These are phyloP conservation scores for Helarctos malayanus DNA, from an alignment of 2,797 vertebrate genomes.

Conservation along the genomic window DNA sequence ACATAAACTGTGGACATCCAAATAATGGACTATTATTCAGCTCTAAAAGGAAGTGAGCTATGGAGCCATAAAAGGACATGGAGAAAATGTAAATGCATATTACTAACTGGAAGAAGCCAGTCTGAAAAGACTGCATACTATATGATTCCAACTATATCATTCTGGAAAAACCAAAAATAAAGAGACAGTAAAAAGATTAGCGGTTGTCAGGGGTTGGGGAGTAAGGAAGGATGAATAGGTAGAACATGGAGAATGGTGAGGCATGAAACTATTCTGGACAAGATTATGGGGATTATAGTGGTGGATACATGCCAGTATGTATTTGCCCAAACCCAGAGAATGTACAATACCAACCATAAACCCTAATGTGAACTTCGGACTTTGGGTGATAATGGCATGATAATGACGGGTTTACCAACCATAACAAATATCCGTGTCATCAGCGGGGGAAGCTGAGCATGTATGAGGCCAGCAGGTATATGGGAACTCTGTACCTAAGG, in stretches of 20 bases:
- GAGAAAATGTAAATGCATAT: neutral
- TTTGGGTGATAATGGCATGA: neutral
- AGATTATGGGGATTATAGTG: neutral
- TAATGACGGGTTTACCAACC: neutral
- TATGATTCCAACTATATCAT: neutral
- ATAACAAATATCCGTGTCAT: neutral
- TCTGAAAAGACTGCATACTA: neutral
- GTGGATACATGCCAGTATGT: neutral
- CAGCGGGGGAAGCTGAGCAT: neutral
- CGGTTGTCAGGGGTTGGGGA: neutral
- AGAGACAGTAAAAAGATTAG: neutral
- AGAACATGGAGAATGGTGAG: neutral
- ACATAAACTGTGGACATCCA: neutral
- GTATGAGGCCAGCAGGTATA: neutral
- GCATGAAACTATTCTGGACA: neutral
- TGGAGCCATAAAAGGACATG: neutral
- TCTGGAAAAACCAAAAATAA: neutral
- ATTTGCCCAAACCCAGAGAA: neutral
- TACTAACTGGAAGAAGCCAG: neutral
- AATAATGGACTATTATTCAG: neutral
- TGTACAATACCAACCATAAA: neutral
- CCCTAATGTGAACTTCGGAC: neutral
- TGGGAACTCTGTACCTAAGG: neutral
- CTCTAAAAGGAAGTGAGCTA: neutral
- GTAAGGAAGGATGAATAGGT: neutral